Base-by-base conservation (phyloP, 2,113 vertebrate genomes). In the Pitta sordida region DNA sequence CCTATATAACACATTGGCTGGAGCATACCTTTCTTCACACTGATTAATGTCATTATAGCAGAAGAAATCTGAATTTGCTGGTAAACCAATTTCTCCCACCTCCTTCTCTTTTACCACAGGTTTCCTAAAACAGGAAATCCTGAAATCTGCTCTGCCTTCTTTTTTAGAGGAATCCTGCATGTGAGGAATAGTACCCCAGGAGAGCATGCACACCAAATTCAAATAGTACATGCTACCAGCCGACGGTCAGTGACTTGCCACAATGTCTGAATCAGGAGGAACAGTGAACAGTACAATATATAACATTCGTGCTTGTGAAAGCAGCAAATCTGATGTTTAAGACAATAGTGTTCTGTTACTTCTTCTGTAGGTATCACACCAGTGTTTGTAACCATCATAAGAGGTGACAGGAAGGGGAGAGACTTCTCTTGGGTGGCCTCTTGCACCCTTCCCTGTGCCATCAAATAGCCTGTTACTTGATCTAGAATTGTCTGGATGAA, bases 221-320 rank as follows among this genome's bases (percentile, higher is more conserved):
- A 84, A 55, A 16, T 1, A 0, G 8, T 52, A 15, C 14, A 4
- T 48, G 48, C 49, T 32, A 37, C 46, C 8, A 7, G 32, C 18
- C 0, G 0, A 7, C 43, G 71, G 2, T 15, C 53, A 24, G 62
- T 17, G 11, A 17, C 34, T 27, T 18, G 0, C 20, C 23, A 20
- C 34, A 24, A 2, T 22, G 13, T 16, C 37, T 53, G 51, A 69
- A 41, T 34, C 34, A 46, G 37, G 23, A 86, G 49, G 8, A 53
- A 1, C 27, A 80, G 37, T 20, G 44, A 82, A 8, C 29, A 36
- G n/a, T 39, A 51, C 30, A 70, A 16, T 29, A 27, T 46, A 18
- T 6, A 84, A 43, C 10, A 32, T 15, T 2, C 37, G 51, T 56
- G 15, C 11, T 4, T 49, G 36, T 56, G 23, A 49, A 86, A 81